Evolutionary conservation across 2,888 invertebrate species (phyloP), one percentile per base, ranked within the genome.

Genomic region (Tubulanus polymorphus): DNA sequence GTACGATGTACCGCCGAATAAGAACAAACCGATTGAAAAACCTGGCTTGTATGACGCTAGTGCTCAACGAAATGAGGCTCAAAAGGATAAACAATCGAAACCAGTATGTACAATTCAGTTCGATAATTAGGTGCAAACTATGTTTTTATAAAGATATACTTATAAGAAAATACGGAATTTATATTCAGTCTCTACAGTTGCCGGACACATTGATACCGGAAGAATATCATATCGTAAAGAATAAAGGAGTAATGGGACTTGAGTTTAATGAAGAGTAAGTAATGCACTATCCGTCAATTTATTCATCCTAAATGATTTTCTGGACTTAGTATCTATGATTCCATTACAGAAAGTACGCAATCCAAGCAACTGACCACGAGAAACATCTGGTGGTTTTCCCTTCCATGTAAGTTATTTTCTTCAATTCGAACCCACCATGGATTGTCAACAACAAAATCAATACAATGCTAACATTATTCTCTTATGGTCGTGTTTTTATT

Each of bases 321-420:
- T 23, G 10, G 18, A 23, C 23, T 20, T n/a, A 27, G 18, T 57
- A n/a, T 46, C 23, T 12, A 37, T 55, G 48, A 53, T 56, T 55
- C 54, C 53, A 46, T 66, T 67, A 15, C 69, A 79, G 78, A 52
- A 71, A 74, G 59, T 77, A 72, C 63, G 70, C 72, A 41, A 73
- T 70, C 37, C 67, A 75, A 45, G 67, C 74, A 2, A 67, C 71
- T 26, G 78, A 79, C 52, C 79, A 79, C 65, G 73, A 72, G 37
- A 73, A 72, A 53, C 79, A 79, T 66, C 55, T 76, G 28, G 70
- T 75, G 15, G 61, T 72, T 28, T 79, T 79, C 58, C 79, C 79
- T n/a, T 79, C 79, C 12, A 67, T 79, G 78, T 76, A 68, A 77
- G 78, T 72, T 3, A n/a, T n/a, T n/a, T n/a, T n/a, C n/a, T n/a